These are phyloP conservation scores for Ciona savignyi DNA, from an alignment of 23 tunicate species.

Conservation along the genomic window DNA sequence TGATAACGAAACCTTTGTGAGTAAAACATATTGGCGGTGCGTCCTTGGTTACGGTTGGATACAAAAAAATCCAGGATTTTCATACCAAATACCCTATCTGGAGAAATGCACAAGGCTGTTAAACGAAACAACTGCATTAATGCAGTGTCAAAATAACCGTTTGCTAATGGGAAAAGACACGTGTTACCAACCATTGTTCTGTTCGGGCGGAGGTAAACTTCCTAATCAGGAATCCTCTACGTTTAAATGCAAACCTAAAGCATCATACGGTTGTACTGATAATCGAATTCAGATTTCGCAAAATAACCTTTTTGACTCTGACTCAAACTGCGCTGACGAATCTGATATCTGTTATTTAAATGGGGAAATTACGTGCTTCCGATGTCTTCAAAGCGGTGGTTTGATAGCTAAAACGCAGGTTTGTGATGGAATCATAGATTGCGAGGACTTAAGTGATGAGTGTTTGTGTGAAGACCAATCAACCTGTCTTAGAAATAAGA, in stretches of 20 bases:
- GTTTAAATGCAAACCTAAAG: not conserved
- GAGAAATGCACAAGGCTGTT: not conserved
- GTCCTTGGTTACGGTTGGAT: not conserved
- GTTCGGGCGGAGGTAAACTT: not conserved
- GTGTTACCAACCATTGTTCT: not conserved
- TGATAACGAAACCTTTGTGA: not conserved
- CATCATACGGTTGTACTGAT: not conserved
- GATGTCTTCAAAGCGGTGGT: conserved; percentile 17
- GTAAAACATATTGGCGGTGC: not conserved
- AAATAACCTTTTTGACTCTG: conserved; percentile 15
- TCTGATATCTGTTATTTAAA: conserved; percentile 29
- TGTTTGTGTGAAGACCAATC: conserved; percentile 21
- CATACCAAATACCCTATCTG: not conserved
- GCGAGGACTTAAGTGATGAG: conserved; percentile 38
- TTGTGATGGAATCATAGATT: conserved; percentile 39
- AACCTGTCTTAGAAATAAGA: not conserved
- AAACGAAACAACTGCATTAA: not conserved
- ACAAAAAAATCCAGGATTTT: not conserved
- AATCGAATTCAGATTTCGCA: not conserved
- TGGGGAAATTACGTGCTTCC: conserved; percentile 13
- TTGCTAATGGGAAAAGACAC: not conserved
- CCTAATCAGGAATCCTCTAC: not conserved
- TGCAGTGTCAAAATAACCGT: not conserved
- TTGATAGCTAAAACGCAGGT: conserved; percentile 21
- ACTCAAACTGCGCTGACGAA: conserved; percentile 28